Base-by-base conservation (phyloP, 1,140 invertebrate species). In the Heterodera carotae region DNA sequence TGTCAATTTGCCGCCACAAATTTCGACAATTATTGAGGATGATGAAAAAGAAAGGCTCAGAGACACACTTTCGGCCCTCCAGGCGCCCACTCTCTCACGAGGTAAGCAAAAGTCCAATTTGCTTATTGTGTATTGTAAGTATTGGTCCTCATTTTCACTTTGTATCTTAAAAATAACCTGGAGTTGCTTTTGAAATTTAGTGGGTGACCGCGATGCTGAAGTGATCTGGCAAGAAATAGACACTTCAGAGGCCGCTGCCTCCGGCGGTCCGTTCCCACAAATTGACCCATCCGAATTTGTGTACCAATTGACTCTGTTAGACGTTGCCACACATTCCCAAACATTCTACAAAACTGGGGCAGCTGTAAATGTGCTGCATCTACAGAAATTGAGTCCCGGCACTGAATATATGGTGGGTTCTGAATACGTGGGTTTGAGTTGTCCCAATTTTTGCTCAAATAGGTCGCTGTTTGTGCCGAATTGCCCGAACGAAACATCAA, bases 241-340 rank as follows among this genome's bases (percentile, higher is more conserved):
- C 79, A 87, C 85, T n/a, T 83, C 80, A 18, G 84, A 85, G 70
- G 84, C 84, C 22, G 71, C 84, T 7, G 82, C 84, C 22, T 76
- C 82, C 39, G 82, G 83, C 18, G 86, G 86, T 8, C 86, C 86
- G n/a, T 85, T 85, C 67, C 84, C 84, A 31, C 86, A 85, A 66
- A 87, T 85, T 53, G 86, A 85, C 72, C 66, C 76, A 22, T 83
- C 79, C 59, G 84, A 85, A 69, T 85, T 87, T 66, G 59, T 66
- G 18, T 85, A 85, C 66, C 78, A 87, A 67, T 66, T 85, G 39
- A 81, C 84, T 15, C 33, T 85, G 10, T 87, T 82, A 43, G 84
- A 85, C 66, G 34, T 34, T 29, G 34, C 31, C 27, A 36, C 1
- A 3, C 27, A 48, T 34, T 59, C 78, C 8, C 59, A 64, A 43